Evolutionary conservation across 2,113 vertebrate genomes (phyloP), one percentile per base, ranked within the genome.

Genomic region (Pipa parva): DNA sequence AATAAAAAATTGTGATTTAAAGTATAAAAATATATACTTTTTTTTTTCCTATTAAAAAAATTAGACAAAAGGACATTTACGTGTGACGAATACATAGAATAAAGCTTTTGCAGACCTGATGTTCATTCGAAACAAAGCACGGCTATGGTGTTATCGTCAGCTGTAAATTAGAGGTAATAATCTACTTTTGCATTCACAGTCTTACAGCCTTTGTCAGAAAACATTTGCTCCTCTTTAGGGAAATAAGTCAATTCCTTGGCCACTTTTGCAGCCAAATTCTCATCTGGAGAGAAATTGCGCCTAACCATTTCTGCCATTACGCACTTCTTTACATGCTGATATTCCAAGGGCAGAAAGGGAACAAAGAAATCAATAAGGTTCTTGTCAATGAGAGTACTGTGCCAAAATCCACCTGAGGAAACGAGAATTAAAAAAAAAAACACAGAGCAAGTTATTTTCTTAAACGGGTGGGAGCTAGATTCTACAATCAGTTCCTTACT

Each of bases 341-440:
- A 90, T 77, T 99, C 96, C 87, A 99, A 79, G 4, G 96, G 96
- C 57, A 99, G 87, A 59, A 99, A 95, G 0, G 96, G 96, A n/a
- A 99, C 74, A 1, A 94, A 98, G 80, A 91, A 95, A 74, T 99
- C 97, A 29, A 99, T 89, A 74, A 99, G 85, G 81, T 95, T 92
- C 75, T 84, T 92, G 77, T 94, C 92, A 0, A 98, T 97, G 63
- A 99, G 80, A 49, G 85, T 88, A 1, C 92, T 91, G 77, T 81
- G 97, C 91, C 92, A 98, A 71, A 99, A 88, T 18, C 96, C 96
- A 77, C 94, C 95, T 98, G 57, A 1, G 8, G 25, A 42, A 51
- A 37, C 20, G 58, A 62, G 48, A 36, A 7, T 36, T 36, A 11
- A 37, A 59, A 55, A n/a, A n/a, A n/a, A n/a, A n/a, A n/a, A n/a